These are phyloP conservation scores for Strix occidentalis DNA, from an alignment of 2,797 vertebrate genomes.

Conservation along the genomic window DNA sequence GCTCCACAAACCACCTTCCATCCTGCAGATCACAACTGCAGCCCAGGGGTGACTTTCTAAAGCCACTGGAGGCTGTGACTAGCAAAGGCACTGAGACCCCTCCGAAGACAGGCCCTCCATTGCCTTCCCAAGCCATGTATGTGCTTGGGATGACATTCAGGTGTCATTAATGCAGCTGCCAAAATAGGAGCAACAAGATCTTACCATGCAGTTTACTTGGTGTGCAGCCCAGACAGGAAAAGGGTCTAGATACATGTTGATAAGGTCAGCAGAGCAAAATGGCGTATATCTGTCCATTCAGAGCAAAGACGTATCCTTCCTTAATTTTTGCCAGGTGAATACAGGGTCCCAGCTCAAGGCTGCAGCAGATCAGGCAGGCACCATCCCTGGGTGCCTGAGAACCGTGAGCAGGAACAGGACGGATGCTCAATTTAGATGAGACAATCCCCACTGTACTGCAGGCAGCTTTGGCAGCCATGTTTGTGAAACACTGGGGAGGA, in stretches of 20 bases:
- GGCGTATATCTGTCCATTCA: rapidly evolving
- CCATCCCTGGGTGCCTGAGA: rapidly evolving
- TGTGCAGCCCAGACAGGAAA: background rate
- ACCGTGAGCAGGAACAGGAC: rapidly evolving
- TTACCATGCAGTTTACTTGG: background rate
- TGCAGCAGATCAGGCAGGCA: background rate
- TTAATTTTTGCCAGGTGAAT: background rate
- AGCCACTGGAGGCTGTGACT: background rate
- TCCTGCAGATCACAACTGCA: background rate
- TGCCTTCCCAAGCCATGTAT: background rate
- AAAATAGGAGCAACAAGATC: background rate
- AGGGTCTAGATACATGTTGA: background rate
- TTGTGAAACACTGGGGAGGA: background rate
- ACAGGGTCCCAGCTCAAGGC: rapidly evolving
- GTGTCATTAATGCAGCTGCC: background rate
- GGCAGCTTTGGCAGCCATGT: background rate
- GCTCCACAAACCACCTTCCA: background rate
- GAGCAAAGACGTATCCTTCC: background rate
- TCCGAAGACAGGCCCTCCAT: background rate
- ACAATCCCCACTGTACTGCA: background rate
- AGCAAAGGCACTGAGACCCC: background rate
- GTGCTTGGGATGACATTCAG: background rate
- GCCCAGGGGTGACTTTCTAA: background rate
- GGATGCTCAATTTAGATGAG: background rate
- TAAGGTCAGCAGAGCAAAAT: background rate